Evolutionary conservation across 2,888 invertebrate genomes (phyloP).

Genomic region (Noctua comes): DNA sequence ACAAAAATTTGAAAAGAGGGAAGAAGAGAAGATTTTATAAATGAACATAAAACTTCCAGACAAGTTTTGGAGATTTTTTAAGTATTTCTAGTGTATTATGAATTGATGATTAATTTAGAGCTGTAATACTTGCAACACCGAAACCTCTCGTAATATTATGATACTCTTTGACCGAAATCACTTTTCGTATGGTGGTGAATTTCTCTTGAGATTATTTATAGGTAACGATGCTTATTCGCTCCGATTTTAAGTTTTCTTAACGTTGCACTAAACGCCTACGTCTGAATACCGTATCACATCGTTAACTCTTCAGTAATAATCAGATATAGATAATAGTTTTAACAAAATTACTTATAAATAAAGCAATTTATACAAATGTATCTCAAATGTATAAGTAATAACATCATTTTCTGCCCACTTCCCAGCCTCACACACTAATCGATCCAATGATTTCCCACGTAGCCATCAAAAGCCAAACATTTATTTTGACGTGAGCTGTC

Average conservation of each 20-base stretch:
- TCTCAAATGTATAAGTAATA: neutral
- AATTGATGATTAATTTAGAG: no score
- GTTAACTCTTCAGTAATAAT: neutral
- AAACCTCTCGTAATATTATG: no score
- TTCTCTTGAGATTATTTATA: neutral
- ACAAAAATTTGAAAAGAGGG: no score
- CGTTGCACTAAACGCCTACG: no score
- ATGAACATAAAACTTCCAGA: no score
- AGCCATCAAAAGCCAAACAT: slow-evolving; percentile 24
- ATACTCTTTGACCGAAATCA: no score
- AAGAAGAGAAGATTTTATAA: no score
- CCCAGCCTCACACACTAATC: slow-evolving; percentile 25
- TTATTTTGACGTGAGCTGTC: slow-evolving; percentile 52
- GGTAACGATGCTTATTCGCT: neutral
- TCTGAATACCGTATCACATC: neutral
- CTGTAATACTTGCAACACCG: no score
- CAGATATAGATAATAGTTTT: neutral
- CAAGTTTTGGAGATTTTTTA: no score
- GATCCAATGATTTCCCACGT: slow-evolving; percentile 19
- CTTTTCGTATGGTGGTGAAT: neutral
- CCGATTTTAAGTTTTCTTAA: neutral
- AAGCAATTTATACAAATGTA: slow-evolving; percentile 22
- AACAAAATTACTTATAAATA: slow-evolving; percentile 1
- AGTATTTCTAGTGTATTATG: no score
- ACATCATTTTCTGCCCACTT: neutral